A percentile compares a stretch with the other conserved stretches of the same genome.
Evolutionary conservation across 2,113 vertebrate species (phyloP).

Genomic region (Cavia aperea): DNA sequence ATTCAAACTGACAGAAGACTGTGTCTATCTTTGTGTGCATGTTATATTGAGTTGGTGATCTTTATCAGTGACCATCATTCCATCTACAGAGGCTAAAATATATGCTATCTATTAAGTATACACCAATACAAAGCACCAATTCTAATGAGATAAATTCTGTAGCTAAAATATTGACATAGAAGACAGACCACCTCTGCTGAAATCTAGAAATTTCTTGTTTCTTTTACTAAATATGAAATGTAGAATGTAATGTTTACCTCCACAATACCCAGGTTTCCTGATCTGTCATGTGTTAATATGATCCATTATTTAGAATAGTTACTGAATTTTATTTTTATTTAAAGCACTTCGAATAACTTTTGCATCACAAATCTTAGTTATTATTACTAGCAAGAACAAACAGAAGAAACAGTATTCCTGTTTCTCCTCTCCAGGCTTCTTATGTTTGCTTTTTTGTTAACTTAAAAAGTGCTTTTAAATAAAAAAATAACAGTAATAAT

Average conservation of each 20-base stretch:
- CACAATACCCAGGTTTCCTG: background rate
- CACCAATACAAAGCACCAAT: background rate
- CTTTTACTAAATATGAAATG: background rate
- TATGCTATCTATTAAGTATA: background rate
- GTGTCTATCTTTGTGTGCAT: background rate
- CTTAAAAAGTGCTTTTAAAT: background rate
- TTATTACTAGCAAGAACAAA: background rate
- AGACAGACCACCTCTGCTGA: background rate
- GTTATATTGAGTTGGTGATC: fast-evolving
- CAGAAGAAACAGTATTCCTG: background rate
- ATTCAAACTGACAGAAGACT: background rate
- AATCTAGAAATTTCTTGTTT: background rate
- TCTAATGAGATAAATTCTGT: background rate
- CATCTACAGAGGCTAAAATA: background rate
- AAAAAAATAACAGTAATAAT: background rate
- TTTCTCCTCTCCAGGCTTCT: background rate
- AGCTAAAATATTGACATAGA: background rate
- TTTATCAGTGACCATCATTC: background rate
- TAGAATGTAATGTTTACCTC: background rate
- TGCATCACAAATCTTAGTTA: background rate
- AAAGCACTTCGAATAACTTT: background rate
- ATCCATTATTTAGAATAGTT: background rate
- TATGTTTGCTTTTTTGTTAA: background rate
- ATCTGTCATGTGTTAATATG: background rate
- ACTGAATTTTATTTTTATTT: background rate